Percentiles rank a stretch among this genome's conserved stretches.
phyloP scores from a whole-genome alignment of 2,113 vertebrate genomes.

The Amphiprion percula region DNA sequence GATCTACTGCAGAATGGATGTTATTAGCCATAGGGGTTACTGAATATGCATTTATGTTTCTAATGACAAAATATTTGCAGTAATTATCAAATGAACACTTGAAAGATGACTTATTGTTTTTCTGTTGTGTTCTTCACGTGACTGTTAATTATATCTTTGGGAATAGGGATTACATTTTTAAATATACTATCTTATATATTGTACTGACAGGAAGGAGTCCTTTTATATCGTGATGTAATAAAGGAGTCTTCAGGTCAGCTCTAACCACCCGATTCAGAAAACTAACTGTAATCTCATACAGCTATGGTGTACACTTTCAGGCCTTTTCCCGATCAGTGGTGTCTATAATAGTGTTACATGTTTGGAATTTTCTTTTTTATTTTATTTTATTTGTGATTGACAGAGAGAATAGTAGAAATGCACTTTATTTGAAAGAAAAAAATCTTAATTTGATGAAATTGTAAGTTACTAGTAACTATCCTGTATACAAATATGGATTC shows the following conservation, averaged over 20 bases:
- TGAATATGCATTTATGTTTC: conserved; percentile 73
- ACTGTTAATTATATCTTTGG: conserved; percentile 73
- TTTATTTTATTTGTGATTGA: conserved; percentile 52
- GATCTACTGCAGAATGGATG: conserved; percentile 38
- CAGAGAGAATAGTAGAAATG: conserved; percentile 75
- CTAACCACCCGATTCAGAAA: conserved; percentile 47
- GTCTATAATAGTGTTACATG: conserved; percentile 64
- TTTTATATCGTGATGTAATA: conserved; percentile 71
- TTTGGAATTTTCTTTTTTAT: conserved; percentile 44
- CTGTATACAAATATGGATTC: conserved; percentile 61
- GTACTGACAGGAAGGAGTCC: conserved; percentile 54
- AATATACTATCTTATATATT: conserved; percentile 69
- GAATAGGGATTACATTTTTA: conserved; percentile 60
- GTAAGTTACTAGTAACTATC: conserved; percentile 70
- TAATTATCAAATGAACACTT: conserved; percentile 66
- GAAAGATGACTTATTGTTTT: conserved; percentile 55
- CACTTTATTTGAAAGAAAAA: conserved; percentile 84
- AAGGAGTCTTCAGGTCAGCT: conserved; percentile 43
- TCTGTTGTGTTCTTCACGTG: conserved; percentile 57
- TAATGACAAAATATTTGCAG: conserved; percentile 57
- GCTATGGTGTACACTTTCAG: conserved; percentile 51
- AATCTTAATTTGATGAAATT: conserved; percentile 63
- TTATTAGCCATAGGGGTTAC: conserved; percentile 54
- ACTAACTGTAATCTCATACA: conserved; percentile 50
- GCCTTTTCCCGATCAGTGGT: conserved; percentile 60